Conservation (phyloP, 2,113 vertebrate genomes). For the Seriola aureovittata region DNA sequence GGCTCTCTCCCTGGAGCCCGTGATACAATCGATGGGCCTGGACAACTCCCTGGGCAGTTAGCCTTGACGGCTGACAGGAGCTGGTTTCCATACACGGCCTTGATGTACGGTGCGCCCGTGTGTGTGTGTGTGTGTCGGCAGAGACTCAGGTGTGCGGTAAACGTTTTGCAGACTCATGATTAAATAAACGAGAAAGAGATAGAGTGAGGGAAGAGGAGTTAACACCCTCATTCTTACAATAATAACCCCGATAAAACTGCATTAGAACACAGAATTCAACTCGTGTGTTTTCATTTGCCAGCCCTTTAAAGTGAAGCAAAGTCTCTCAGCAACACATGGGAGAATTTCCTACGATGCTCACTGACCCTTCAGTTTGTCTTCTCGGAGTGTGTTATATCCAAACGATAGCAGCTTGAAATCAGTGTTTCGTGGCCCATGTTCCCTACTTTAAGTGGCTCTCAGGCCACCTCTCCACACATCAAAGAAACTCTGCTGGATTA, state of each 20-base stretch:
- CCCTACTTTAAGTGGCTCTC: neutral
- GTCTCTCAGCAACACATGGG: neutral
- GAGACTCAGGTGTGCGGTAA: conserved; percentile 25
- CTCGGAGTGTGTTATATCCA: neutral
- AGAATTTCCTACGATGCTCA: conserved; percentile 4
- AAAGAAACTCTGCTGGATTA: conserved; percentile 21
- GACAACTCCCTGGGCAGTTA: conserved; percentile 60
- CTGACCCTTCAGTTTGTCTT: conserved; percentile 15
- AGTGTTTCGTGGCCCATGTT: neutral
- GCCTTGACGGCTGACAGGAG: conserved; percentile 59
- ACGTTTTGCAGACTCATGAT: conserved; percentile 28
- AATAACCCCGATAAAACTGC: conserved; percentile 20
- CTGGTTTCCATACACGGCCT: conserved; percentile 29
- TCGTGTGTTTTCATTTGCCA: conserved; percentile 24
- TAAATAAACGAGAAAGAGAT: conserved; percentile 13
- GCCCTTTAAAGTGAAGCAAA: neutral
- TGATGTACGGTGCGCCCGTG: conserved; percentile 15
- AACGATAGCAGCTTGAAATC: neutral
- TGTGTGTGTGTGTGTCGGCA: conserved; percentile 29
- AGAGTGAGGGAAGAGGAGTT: neutral
- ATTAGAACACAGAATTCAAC: neutral
- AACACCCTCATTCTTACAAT: conserved; percentile 12
- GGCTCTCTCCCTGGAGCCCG: conserved; percentile 22
- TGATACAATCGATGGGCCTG: conserved; percentile 49
- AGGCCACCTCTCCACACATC: conserved; percentile 35